Base-by-base conservation (phyloP, 2,888 invertebrate genomes). In the Alsophila aescularia region DNA sequence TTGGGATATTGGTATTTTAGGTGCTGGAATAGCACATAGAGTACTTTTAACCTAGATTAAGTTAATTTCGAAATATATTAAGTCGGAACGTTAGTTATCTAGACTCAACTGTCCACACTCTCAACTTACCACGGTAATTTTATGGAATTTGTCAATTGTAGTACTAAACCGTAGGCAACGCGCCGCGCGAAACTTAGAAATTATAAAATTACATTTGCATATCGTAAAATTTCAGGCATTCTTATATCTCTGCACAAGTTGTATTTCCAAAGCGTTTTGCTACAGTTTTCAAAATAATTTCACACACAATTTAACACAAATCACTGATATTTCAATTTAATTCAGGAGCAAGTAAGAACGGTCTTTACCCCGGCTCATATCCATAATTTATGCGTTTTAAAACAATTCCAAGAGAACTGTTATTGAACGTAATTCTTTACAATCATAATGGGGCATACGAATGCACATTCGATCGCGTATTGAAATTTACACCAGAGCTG, bases 401-500 rank as follows among this genome's bases (percentile, higher is more conserved):
- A 82, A 71, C 71, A 75, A 75, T 80, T 75, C 59, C 69, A 72
- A 75, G 69, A 70, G 69, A 70, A 75, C 72, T 78, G 75, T 73
- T 75, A 70, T 77, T 72, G 71, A 72, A 75, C 75, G 73, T 70
- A 76, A 75, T 77, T 72, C 71, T 75, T 76, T 72, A 75, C 73
- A 70, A 75, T 77, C 77, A 74, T 77, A 80, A 79, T 77, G 72
- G 67, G 62, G 75, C 67, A 72, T 69, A 72, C 65, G 70, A 69
- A 70, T 75, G 73, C 77, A 82, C 83, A 85, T 83, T 87, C 80
- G 81, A 85, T 87, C 69, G 81, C 69, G 69, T 75, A 86, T 88
- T 86, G 77, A 87, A 85, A 87, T 87, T 84, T 83, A 83, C 81
- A 83, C 82, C 83, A 83, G 85, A 86, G 83, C 78, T 80, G 83